These are phyloP conservation scores for Drosophila micromelanica DNA, from an alignment of 1,140 invertebrate species.

Conservation along the genomic window DNA sequence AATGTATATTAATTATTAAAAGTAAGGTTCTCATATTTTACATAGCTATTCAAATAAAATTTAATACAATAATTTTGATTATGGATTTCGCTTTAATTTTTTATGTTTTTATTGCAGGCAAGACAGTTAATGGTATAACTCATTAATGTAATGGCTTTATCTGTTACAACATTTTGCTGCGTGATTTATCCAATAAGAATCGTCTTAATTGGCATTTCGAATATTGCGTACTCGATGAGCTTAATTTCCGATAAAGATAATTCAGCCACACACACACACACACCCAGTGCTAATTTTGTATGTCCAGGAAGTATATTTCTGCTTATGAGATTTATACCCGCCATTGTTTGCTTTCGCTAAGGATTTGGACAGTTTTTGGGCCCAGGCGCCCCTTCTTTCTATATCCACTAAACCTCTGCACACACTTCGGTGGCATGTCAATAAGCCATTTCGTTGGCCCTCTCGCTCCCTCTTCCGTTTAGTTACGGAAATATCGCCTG, in stretches of 20 bases:
- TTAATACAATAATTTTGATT: neutral
- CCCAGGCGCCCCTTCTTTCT: neutral
- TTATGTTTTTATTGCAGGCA: neutral
- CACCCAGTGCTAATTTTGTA: slow-evolving; percentile 29
- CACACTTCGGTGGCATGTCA: slow-evolving; percentile 60
- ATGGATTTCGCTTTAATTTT: neutral
- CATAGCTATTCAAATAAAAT: neutral
- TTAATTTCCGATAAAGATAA: slow-evolving; percentile 48
- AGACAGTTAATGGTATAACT: slow-evolving; percentile 8
- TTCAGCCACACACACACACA: slow-evolving; percentile 32
- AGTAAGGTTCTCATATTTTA: neutral
- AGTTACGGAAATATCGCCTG: slow-evolving; percentile 70
- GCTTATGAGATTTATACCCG: slow-evolving; percentile 42
- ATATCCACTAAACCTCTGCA: neutral
- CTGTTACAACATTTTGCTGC: slow-evolving; percentile 11
- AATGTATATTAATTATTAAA: too few species aligned
- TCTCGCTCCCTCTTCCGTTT: slow-evolving; percentile 32
- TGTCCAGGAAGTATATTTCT: slow-evolving; percentile 1
- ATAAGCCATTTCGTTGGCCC: slow-evolving; percentile 63
- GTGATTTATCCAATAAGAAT: slow-evolving; percentile 29
- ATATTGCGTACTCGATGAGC: slow-evolving; percentile 45
- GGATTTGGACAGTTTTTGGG: slow-evolving; percentile 9
- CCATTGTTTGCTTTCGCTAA: slow-evolving; percentile 26
- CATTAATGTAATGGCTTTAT: slow-evolving; percentile 28
- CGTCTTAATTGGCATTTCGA: slow-evolving; percentile 36